Conservation (phyloP, 2,113 vertebrate species). For the Indri indri region DNA sequence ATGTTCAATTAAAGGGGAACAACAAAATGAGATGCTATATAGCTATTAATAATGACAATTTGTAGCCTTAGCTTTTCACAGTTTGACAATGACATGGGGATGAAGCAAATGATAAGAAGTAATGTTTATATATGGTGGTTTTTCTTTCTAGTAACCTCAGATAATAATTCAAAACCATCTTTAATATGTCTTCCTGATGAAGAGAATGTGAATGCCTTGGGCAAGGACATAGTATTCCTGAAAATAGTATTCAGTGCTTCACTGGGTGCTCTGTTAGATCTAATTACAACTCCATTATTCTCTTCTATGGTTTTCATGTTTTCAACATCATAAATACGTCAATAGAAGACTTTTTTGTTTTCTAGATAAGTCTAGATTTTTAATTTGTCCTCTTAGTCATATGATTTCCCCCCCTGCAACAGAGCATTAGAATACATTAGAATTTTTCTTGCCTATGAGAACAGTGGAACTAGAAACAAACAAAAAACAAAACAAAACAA, state of each 20-base stretch:
- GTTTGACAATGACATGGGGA: not conserved
- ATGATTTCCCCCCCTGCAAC: not conserved
- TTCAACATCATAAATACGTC: slow-evolving; percentile 94
- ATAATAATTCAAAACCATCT: not conserved
- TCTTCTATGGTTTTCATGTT: slow-evolving; percentile 83
- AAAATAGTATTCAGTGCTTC: not conserved
- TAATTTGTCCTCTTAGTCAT: no score
- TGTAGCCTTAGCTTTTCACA: not conserved
- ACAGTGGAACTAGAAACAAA: no score
- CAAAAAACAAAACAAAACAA: no score
- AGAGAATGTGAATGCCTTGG: not conserved
- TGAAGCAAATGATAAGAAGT: not conserved
- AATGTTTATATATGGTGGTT: not conserved
- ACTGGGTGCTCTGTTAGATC: not conserved
- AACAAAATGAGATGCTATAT: not conserved
- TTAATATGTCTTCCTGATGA: not conserved
- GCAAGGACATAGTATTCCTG: not conserved
- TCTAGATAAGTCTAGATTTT: slow-evolving; percentile 84
- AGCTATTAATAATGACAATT: not conserved
- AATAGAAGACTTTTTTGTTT: slow-evolving; percentile 90
- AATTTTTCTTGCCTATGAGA: no score
- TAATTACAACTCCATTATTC: not conserved
- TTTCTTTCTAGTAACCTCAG: not conserved
- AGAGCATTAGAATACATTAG: not conserved
- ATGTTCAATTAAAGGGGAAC: not conserved